phyloP scores from a whole-genome alignment of 2,888 invertebrate genomes.

The Cantharis rustica region DNA sequence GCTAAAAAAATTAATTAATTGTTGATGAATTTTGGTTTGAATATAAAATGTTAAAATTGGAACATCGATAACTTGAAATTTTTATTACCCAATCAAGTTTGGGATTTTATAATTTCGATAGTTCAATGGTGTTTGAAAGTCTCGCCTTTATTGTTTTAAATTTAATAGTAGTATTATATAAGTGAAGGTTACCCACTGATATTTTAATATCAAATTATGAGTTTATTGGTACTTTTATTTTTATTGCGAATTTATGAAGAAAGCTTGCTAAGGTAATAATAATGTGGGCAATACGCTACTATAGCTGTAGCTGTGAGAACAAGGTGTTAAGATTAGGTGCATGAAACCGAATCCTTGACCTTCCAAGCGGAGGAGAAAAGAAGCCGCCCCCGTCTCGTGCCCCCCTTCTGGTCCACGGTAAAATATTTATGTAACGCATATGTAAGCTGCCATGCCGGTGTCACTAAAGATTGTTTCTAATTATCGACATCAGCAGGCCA shows the following conservation, averaged over 20 bases:
- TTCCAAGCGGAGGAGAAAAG: constrained; percentile 34
- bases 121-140: not conserved
- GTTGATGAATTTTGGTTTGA: not conserved
- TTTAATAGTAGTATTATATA: not conserved
- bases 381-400: constrained; percentile 30
- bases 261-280: constrained; percentile 20
- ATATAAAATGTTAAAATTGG: not conserved
- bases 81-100: not conserved
- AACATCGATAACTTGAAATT: not conserved
- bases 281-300: constrained; percentile 34
- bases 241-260: not conserved
- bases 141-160: not conserved
- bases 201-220: not conserved
- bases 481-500: constrained; percentile 39
- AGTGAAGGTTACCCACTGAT: not conserved
- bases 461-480: constrained; percentile 37
- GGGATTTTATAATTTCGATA: not conserved
- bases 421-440: constrained; percentile 24
- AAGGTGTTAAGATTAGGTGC: constrained; percentile 37
- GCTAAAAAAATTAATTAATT: not conserved
- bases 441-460: constrained; percentile 32
- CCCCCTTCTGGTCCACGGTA: constrained; percentile 13
- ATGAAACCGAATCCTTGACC: constrained; percentile 37
- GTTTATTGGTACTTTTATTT: not conserved
- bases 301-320: constrained; percentile 37